Percentiles rank a stretch among this genome's conserved stretches.
These are phyloP conservation scores for Endomychus coccineus DNA, from an alignment of 2,888 invertebrate genomes.

Conservation along the genomic window DNA sequence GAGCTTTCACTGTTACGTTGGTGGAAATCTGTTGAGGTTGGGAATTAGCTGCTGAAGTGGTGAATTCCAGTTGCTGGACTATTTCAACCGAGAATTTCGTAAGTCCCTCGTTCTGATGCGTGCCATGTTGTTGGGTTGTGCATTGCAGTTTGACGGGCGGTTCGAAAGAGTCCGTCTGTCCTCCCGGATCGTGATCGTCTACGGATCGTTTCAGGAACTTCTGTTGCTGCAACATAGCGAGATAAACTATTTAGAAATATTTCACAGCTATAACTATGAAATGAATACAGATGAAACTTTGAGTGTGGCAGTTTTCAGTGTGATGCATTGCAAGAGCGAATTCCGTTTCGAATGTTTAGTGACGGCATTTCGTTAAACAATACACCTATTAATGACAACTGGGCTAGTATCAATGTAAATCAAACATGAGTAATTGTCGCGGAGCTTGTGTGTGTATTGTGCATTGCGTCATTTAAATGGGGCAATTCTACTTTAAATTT, in stretches of 20 bases:
- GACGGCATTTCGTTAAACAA: conserved; percentile 7
- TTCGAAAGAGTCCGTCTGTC: conserved; percentile 50
- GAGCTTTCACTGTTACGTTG: conserved; percentile 82
- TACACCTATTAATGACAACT: conserved; percentile 9
- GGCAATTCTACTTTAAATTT: conserved; percentile 23
- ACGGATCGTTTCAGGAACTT: conserved; percentile 63
- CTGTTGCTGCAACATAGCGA: conserved; percentile 61
- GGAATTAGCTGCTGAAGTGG: conserved; percentile 77
- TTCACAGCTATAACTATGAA: too few relatives aligned
- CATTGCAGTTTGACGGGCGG: conserved; percentile 70
- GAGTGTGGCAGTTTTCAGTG: too few relatives aligned
- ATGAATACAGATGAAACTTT: too few relatives aligned
- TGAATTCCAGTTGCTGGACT: conserved; percentile 85
- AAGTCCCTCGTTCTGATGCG: conserved; percentile 46
- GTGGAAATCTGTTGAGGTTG: conserved; percentile 87
- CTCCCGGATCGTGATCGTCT: conserved; percentile 55
- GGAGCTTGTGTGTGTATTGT: conserved; percentile 25
- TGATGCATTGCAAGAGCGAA: too few relatives aligned
- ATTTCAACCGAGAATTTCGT: conserved; percentile 88
- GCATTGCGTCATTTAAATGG: conserved; percentile 26
- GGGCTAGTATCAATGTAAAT: conserved; percentile 6
- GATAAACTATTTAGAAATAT: too few relatives aligned
- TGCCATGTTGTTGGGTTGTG: conserved; percentile 48
- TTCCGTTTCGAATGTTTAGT: too few relatives aligned
- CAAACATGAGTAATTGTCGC: conserved; percentile 26